Base-by-base conservation (phyloP, 1,140 invertebrate genomes). In the Neuroterus valhalla region DNA sequence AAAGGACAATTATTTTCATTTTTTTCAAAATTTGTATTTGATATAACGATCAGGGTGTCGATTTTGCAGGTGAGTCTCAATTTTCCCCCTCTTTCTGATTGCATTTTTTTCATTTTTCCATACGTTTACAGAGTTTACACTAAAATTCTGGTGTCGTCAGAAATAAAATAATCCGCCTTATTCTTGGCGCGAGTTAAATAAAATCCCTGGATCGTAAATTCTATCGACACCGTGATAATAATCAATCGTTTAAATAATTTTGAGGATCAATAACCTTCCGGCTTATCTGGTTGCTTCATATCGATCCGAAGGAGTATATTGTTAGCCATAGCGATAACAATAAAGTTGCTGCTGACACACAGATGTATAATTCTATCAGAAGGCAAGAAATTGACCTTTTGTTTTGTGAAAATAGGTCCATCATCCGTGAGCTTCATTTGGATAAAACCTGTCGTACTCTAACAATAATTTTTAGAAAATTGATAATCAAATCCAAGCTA, bases 271-370 rank as follows among this genome's bases (percentile, higher is more conserved):
- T 76, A 89, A 97, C 96, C 95, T 91, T 96, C 94, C 80, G 93
- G 92, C 74, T 94, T 92, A 72, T 95, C 93, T 11, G 96, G 94
- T 78, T 94, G 92, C 77, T 94, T 94, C 75, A 98, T 90, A 89
- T 98, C 95, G 75, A 98, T 94, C 50, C 96, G 90, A 66, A 97
- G 92, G 3, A 98, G 82, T 68, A 94, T 92, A 83, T 95, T 94
- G 86, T 96, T 96, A 23, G 93, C 93, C 94, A 98, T 95, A 1
- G 95, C 94, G 70, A 98, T 92, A 0, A 96, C 93, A 46, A 98
- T 90, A 82, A 94, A 94, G 84, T 97, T 96, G 82, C 94, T 97
- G 19, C 94, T 93, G 1, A 97, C 95, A 55, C 92, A 93, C 23
- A 98, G 89, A 84, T 98, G 94, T 19, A 94, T 94, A 50, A 98